Base-by-base conservation (phyloP, 2,113 vertebrate species). In the Psittacara wagleri region DNA sequence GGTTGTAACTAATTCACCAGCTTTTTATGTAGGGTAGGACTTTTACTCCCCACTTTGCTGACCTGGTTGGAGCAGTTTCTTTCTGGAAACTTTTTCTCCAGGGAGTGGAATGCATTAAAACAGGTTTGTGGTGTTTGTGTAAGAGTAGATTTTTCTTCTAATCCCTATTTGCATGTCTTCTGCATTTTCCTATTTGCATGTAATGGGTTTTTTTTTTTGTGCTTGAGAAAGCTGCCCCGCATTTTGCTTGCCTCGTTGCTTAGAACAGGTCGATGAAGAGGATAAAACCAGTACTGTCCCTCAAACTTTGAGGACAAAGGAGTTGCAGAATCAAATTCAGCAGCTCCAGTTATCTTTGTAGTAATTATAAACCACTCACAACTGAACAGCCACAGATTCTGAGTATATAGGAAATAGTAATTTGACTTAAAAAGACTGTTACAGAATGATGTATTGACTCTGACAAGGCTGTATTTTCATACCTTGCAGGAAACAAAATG, bases 181-280 rank as follows among this genome's bases (percentile, higher is more conserved):
- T 83, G 44, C 16, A 46, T 92, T 94, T 92, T 93, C 14, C 0
- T 80, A 63, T 86, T 86, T 92, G 83, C 68, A 18, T n/a, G 11
- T 13, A 9, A 44, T 35, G 24, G 10, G 0, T 0, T 1, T 3
- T 27, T 5, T 5, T 41, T 25, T 61, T 18, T 13, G 7, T 78
- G 39, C 43, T 90, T 81, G 39, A 37, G 55, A 75, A 91, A 86
- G 44, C 33, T 46, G 8, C 1, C 2, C 0, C 0, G 69, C 14
- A 0, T 76, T 93, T 90, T 66, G 57, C 51, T 41, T 69, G 7
- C 67, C 73, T 87, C 1, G 0, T 69, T 85, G 44, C 54, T 73
- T 70, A 35, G 49, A 88, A 35, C 19, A 25, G 10, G 10, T 82
- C n/a, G 20, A 24, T 10, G 18, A 57, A 9, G n/a, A 83, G 83